phyloP scores from a whole-genome alignment of 2,797 vertebrate genomes.

The Lagodon rhomboides region DNA sequence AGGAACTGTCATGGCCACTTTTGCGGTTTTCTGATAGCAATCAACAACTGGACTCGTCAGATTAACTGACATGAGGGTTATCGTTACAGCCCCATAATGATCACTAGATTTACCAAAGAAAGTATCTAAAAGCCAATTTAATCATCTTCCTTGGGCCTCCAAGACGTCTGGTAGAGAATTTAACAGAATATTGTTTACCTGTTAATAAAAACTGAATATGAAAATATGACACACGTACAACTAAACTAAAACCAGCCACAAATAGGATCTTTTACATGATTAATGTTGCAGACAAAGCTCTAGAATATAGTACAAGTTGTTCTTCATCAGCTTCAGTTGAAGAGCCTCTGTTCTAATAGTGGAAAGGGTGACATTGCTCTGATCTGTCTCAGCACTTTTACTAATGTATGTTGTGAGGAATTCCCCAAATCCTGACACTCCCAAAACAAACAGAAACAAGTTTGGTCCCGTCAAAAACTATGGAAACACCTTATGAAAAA shows the following conservation, averaged over 20 bases:
- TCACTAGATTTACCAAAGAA: neutral
- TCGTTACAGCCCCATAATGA: neutral
- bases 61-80: neutral
- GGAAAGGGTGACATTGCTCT: neutral
- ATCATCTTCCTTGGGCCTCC: neutral
- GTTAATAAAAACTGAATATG: slow-evolving; percentile 1
- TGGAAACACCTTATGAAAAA: slow-evolving; percentile 46
- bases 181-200: neutral
- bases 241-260: neutral
- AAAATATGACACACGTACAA: neutral
- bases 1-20: neutral
- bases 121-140: neutral
- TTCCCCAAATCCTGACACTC: slow-evolving; percentile 29
- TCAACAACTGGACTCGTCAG: neutral
- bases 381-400: neutral
- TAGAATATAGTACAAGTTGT: slow-evolving; percentile 20
- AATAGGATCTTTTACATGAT: neutral
- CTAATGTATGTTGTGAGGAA: slow-evolving; percentile 2
- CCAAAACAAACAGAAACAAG: slow-evolving; percentile 22
- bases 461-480: slow-evolving; percentile 33
- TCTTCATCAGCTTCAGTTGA: neutral
- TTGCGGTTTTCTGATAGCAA: neutral
- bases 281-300: slow-evolving; percentile 2
- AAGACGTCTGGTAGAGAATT: neutral
- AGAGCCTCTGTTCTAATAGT: neutral